Conservation (phyloP, 2,113 vertebrate genomes). For the Aviceda subcristata region DNA sequence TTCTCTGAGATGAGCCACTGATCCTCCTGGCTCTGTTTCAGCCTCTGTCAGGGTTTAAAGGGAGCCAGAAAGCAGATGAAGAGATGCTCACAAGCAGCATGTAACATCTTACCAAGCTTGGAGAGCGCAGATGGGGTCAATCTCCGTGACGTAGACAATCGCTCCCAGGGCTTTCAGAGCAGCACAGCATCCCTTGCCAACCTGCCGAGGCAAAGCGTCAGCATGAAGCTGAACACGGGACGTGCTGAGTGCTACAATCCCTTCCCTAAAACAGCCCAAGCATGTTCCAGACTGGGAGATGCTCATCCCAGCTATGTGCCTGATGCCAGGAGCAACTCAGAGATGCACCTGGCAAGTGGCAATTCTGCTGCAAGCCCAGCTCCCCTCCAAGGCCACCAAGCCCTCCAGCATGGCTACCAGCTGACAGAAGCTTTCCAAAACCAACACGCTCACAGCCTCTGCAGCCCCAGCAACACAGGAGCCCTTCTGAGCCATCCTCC, state of each 20-base stretch:
- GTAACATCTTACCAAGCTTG: constrained; percentile 88
- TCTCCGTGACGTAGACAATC: constrained; percentile 96
- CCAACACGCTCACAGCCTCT: accelerated
- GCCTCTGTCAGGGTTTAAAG: not conserved
- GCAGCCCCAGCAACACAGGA: not conserved
- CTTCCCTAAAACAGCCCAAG: not conserved
- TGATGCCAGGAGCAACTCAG: not conserved
- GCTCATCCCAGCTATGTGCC: not conserved
- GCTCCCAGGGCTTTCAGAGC: constrained; percentile 95
- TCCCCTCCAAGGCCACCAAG: not conserved
- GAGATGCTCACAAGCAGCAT: not conserved
- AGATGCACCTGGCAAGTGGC: not conserved
- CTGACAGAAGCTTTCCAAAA: not conserved
- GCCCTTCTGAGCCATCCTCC: not conserved
- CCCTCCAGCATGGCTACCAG: not conserved
- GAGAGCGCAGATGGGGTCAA: constrained; percentile 97
- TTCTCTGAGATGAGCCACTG: not conserved
- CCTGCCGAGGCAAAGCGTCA: constrained; percentile 64
- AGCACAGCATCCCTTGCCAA: constrained; percentile 96
- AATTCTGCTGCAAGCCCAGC: not conserved
- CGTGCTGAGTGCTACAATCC: accelerated
- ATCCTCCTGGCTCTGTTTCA: not conserved
- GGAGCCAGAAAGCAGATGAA: not conserved
- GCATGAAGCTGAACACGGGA: not conserved
- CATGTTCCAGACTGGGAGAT: not conserved